Evolutionary conservation across 2,113 vertebrate genomes (phyloP).

Genomic region (Tauraco erythrolophus): DNA sequence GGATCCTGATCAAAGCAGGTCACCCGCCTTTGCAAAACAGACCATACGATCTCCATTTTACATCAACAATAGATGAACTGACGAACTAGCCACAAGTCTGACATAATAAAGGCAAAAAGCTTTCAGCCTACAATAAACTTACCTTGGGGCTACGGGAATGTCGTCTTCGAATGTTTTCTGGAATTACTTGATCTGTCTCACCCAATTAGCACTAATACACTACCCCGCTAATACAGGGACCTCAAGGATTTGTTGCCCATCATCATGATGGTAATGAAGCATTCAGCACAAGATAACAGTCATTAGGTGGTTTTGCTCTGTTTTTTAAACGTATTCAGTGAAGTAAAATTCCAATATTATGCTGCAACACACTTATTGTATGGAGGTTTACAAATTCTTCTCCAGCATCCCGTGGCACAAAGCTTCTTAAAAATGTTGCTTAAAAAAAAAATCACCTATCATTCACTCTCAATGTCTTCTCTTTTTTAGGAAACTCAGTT

Average conservation of each 20-base stretch:
- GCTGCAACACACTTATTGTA: background rate
- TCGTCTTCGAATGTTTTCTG: background rate
- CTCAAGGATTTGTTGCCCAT: background rate
- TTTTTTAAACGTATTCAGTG: background rate
- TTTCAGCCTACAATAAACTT: conserved; percentile 15
- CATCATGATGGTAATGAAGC: background rate
- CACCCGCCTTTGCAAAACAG: background rate
- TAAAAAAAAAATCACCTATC: conserved; percentile 24
- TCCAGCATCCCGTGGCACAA: background rate
- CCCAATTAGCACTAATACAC: conserved; percentile 35
- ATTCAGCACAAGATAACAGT: background rate
- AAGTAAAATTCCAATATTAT: background rate
- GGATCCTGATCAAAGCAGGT: conserved; percentile 55
- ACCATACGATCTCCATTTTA: conserved; percentile 46
- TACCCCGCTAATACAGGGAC: background rate
- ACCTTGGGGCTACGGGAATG: conserved; percentile 8
- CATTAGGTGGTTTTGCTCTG: background rate
- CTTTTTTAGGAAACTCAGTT: conserved; percentile 42
- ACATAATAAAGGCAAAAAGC: conserved; percentile 16
- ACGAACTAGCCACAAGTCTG: background rate
- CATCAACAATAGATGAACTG: conserved; percentile 11
- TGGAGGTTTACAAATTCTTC: conserved; percentile 20
- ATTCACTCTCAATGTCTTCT: background rate
- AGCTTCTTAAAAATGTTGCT: conserved; percentile 34
- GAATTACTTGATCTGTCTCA: conserved; percentile 4